Evolutionary conservation across 2,797 vertebrate species (phyloP).

Genomic region (Fratercula arctica): DNA sequence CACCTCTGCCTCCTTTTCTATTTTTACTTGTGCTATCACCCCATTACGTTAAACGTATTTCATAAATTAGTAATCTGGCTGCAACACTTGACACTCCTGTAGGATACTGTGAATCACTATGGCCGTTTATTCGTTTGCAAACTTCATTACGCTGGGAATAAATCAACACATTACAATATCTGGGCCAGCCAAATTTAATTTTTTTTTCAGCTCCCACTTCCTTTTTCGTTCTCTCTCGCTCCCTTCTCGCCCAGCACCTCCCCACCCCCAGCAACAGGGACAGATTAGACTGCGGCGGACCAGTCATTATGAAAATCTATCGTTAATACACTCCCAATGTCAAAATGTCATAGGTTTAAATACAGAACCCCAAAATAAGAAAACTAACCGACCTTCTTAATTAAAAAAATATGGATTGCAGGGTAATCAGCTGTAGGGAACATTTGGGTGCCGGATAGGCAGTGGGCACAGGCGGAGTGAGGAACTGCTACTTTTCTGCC

Average conservation of each 20-base stretch:
- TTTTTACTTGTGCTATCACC: conserved; percentile 76
- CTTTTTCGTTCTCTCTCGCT: conserved; percentile 54
- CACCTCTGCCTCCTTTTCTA: conserved; percentile 62
- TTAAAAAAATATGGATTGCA: conserved; percentile 86
- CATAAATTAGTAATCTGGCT: conserved; percentile 82
- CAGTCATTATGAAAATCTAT: conserved; percentile 91
- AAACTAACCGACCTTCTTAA: conserved; percentile 83
- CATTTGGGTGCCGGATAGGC: conserved; percentile 70
- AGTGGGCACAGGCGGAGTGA: conserved; percentile 71
- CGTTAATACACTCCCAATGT: conserved; percentile 92
- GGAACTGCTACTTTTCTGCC: conserved; percentile 81
- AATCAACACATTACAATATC: conserved; percentile 77
- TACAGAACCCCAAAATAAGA: conserved; percentile 84
- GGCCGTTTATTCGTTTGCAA: conserved; percentile 78
- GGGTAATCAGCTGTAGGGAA: conserved; percentile 77
- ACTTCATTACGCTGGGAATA: conserved; percentile 79
- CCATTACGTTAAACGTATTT: conserved; percentile 79
- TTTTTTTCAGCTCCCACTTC: conserved; percentile 65
- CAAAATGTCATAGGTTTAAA: conserved; percentile 88
- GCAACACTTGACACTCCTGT: conserved; percentile 75
- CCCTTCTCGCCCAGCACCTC: conserved; percentile 26
- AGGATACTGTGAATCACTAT: conserved; percentile 76
- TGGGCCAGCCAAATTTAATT: conserved; percentile 69
- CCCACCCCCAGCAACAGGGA: conserved; percentile 79
- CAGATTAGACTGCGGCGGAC: conserved; percentile 81